Base-by-base conservation (phyloP, 2,797 vertebrate genomes). In the Lagocephalus sceleratus region DNA sequence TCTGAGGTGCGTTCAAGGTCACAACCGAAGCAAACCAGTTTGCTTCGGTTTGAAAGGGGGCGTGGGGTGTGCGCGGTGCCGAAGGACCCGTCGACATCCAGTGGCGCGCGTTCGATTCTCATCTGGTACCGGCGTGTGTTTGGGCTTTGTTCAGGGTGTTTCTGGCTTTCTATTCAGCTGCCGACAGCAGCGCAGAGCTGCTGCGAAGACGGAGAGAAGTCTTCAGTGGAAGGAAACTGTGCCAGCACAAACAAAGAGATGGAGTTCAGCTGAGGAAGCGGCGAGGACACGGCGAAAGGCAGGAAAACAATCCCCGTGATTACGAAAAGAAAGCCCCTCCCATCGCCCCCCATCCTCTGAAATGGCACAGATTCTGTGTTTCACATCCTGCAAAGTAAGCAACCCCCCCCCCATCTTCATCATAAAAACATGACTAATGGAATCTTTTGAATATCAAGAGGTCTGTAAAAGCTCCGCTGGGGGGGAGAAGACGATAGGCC, bases 401-500 rank as follows among this genome's bases (percentile, higher is more conserved):
- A 55, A 56, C 29, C 51, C 26, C 12, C 29, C 51, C 26, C 12
- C 54, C 48, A 41, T 60, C 56, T 60, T 79, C 61, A 47, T 79
- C 60, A 55, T 74, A 57, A 81, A 66, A 73, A 80, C 75, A 81
- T 40, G 39, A 78, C 66, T 64, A 59, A 54, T 76, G 76, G 78
- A 76, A 77, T 63, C 77, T 74, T 82, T 80, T 83, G 74, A 77
- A 79, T 73, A 81, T 79, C 69, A 75, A 83, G 71, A 83, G 69
- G 78, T 85, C 68, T 47, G 47, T 67, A 63, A 77, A 73, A 66
- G 75, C 74, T 73, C 83, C 68, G 17, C 35, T 19, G 19, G 51
- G 40, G 29, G 17, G 57, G 69, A 80, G 72, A 78, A 9, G 40
- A 2, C 40, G n/a, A 5, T 10, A 19, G 16, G 16, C 8, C 3